A percentile compares a stretch with the other conserved stretches of the same genome.
These are phyloP conservation scores for Phallusia fumigata DNA, from an alignment of 23 tunicate species.

Conservation along the genomic window DNA sequence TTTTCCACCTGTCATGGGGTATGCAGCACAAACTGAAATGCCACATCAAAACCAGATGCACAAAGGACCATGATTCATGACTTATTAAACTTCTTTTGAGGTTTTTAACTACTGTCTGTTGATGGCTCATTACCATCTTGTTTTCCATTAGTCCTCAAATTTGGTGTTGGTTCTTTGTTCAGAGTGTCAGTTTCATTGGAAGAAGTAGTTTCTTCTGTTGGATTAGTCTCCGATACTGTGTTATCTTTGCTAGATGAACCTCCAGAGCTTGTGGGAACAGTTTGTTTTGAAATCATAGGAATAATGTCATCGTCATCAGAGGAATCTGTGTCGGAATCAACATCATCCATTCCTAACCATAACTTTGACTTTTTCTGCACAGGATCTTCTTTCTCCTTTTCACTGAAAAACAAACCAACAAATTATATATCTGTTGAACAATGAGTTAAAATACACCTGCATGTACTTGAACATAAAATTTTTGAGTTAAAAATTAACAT, in stretches of 20 bases:
- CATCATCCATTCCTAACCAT: conserved; percentile 56
- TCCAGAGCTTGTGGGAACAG: not conserved
- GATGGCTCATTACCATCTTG: too few relatives aligned
- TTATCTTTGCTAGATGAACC: not conserved
- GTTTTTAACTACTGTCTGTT: too few relatives aligned
- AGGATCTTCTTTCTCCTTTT: conserved; percentile 13
- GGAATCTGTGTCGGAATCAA: conserved; percentile 35
- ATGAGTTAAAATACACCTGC: not conserved
- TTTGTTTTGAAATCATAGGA: not conserved
- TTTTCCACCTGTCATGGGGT: too few relatives aligned
- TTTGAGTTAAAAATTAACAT: not conserved
- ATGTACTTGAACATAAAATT: not conserved
- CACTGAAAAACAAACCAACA: not conserved
- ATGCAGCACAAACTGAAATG: too few relatives aligned
- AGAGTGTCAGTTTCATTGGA: too few relatives aligned
- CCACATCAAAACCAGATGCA: too few relatives aligned
- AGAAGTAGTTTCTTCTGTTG: too few relatives aligned
- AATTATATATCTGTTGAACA: not conserved
- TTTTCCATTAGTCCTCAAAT: too few relatives aligned
- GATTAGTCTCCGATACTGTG: too few relatives aligned
- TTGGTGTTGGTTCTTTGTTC: too few relatives aligned
- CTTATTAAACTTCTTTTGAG: too few relatives aligned
- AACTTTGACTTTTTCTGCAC: conserved; percentile 37
- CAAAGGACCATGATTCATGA: too few relatives aligned
- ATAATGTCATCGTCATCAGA: conserved; percentile 19